Conservation (phyloP, 2,888 invertebrate genomes). For the Pterostichus madidus region DNA sequence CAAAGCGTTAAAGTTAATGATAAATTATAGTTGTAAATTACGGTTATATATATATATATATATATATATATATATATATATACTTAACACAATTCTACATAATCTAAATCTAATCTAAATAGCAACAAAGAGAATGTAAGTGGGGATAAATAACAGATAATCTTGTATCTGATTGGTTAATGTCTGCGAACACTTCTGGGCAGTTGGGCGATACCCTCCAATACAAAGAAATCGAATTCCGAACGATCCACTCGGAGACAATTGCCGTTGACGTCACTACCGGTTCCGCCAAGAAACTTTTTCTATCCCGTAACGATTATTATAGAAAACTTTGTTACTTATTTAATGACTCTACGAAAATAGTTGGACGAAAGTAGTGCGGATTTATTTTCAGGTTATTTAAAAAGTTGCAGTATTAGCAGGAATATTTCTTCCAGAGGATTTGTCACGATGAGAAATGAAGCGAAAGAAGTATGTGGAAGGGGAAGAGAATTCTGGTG, state of each 20-base stretch:
- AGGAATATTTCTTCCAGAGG: conserved; percentile 48
- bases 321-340: conserved; percentile 66
- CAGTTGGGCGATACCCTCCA: conserved; percentile 16
- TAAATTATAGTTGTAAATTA: no score
- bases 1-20: no score
- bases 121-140: no score
- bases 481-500: neutral
- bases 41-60: no score
- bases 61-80: no score
- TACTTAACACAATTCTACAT: no score
- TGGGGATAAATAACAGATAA: conserved; percentile 32
- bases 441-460: conserved; percentile 44
- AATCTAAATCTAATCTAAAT: no score
- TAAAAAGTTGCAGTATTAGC: conserved; percentile 63
- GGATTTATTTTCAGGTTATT: conserved; percentile 59
- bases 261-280: conserved; percentile 64
- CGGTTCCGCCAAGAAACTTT: conserved; percentile 61
- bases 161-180: conserved; percentile 56
- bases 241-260: conserved; percentile 65
- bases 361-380: conserved; percentile 57
- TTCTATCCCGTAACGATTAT: conserved; percentile 65
- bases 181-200: conserved; percentile 36
- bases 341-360: conserved; percentile 64
- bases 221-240: conserved; percentile 65
- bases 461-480: neutral